Percentiles rank a stretch among this genome's conserved stretches.
These are phyloP conservation scores for Pithecia hirsuta DNA, from an alignment of 2,797 vertebrate genomes.

Conservation along the genomic window DNA sequence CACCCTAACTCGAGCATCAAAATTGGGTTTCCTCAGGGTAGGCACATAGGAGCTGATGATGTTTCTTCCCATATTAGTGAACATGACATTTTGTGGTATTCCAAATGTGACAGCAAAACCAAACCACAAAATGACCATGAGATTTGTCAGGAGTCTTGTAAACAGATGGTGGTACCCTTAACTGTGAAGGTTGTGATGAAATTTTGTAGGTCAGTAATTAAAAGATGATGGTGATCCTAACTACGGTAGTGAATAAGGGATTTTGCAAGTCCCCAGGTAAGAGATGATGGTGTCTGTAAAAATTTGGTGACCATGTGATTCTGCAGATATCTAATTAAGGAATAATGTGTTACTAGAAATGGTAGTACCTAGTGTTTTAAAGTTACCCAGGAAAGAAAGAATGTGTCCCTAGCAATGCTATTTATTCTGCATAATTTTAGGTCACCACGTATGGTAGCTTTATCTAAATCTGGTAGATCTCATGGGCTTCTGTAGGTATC, in stretches of 20 bases:
- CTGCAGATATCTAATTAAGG: not conserved
- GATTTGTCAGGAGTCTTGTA: not conserved
- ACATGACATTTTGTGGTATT: not conserved
- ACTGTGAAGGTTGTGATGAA: not conserved
- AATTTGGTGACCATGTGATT: not conserved
- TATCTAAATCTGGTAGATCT: not conserved
- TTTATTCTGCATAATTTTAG: not conserved
- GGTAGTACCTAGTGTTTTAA: not conserved
- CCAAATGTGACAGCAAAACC: not conserved
- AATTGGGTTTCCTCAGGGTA: not conserved
- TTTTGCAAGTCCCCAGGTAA: not conserved
- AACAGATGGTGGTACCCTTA: not conserved
- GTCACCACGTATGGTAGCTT: not conserved
- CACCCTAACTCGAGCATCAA: not conserved
- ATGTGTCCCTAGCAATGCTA: not conserved
- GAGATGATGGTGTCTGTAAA: not conserved
- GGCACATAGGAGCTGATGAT: not conserved
- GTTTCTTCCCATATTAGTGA: not conserved
- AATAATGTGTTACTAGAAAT: not conserved
- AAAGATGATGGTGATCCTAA: not conserved
- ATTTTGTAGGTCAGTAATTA: not conserved
- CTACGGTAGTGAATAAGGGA: not conserved
- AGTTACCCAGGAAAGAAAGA: not conserved
- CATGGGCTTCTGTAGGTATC: not conserved
- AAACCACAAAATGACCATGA: not conserved